A percentile compares a stretch with the other conserved stretches of the same genome.
Conservation (phyloP, 2,888 invertebrate species). For the Drosophila mercatorum region DNA sequence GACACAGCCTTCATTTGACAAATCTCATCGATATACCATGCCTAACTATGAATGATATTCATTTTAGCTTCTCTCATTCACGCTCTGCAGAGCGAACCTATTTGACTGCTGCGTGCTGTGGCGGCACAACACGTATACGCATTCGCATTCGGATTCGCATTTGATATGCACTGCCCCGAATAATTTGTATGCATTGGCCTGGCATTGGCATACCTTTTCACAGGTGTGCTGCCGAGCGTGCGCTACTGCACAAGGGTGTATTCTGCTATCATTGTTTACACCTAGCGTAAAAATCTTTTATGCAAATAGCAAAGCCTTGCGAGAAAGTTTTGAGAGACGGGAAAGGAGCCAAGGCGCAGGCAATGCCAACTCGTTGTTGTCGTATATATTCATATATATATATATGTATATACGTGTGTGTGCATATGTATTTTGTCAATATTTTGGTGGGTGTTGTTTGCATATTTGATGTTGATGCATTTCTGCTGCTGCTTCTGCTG, state of each 20-base stretch:
- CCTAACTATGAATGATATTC: neutral
- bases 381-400: neutral
- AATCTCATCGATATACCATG: neutral
- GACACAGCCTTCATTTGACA: no score
- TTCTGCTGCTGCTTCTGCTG: constrained; percentile 39
- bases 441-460: constrained; percentile 62
- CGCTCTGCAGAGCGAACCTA: neutral
- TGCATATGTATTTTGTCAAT: constrained; percentile 60
- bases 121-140: neutral
- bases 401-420: neutral
- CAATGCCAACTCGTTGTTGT: neutral
- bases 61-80: neutral
- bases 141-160: neutral
- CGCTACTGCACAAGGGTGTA: constrained; percentile 12
- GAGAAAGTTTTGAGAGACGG: constrained; percentile 3
- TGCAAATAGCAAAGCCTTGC: constrained; percentile 50
- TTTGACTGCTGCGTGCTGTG: neutral
- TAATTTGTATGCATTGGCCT: constrained; percentile 45
- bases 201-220: constrained; percentile 55
- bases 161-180: constrained; percentile 16
- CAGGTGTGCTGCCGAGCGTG: constrained; percentile 1
- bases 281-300: constrained; percentile 62
- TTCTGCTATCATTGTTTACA: constrained; percentile 52
- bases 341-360: no score
- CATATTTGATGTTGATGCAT: constrained; percentile 58